These are phyloP conservation scores for Eristalinus aeneus DNA, from an alignment of 2,888 invertebrate species.

Conservation along the genomic window DNA sequence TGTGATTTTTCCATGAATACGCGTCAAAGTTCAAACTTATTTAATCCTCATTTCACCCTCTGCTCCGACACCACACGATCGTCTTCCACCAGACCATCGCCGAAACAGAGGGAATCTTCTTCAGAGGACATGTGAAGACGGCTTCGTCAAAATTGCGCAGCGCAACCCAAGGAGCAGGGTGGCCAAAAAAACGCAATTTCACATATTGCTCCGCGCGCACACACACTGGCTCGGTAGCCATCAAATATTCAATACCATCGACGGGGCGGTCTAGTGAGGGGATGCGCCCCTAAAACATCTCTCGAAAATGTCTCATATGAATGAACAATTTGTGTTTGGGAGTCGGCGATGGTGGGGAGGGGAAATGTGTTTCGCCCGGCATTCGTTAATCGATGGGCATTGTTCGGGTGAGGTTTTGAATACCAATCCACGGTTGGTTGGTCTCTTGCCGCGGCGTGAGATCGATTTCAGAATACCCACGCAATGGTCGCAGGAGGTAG, in stretches of 20 bases:
- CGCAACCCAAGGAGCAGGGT: background rate
- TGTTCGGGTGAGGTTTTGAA: background rate
- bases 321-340: background rate
- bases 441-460: background rate
- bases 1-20: slow-evolving; percentile 1
- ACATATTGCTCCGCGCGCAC: background rate
- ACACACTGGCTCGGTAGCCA: background rate
- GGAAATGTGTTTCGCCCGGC: background rate
- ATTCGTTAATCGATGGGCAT: background rate
- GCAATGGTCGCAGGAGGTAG: background rate
- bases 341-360: no score
- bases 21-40: background rate
- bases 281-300: background rate
- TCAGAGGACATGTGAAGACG: background rate
- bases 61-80: background rate
- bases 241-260: background rate
- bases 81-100: background rate
- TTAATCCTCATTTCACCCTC: background rate
- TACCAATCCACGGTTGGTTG: background rate
- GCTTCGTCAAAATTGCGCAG: background rate
- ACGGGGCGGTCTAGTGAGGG: background rate
- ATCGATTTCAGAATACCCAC: slow-evolving; percentile 5
- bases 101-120: background rate
- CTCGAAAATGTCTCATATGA: background rate
- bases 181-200: slow-evolving; percentile 4